Evolutionary conservation across 2,888 invertebrate species (phyloP), one percentile per base, ranked within the genome.

Genomic region (Rhingia campestris): DNA sequence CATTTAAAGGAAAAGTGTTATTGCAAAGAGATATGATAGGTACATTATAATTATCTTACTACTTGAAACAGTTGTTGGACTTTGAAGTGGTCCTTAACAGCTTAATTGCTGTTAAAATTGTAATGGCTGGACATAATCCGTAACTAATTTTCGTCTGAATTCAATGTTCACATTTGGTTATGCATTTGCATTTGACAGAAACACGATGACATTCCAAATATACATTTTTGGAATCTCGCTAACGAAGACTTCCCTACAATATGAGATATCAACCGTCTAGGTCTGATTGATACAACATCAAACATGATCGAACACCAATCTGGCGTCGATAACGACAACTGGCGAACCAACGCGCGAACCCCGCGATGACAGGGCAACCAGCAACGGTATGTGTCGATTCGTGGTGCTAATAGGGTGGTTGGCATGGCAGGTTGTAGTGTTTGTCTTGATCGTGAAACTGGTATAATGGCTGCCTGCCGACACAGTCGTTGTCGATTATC

Each of bases 401-500:
- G 77, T 77, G 56, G 43, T 73, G 77, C 63, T 58, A 59, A 58
- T 79, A 73, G 82, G 82, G 79, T 82, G 73, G 82, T 77, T 82
- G 73, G 77, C 35, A 45, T 73, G 69, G 67, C 73, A 73, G 79
- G 58, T 74, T 58, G 73, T 12, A 73, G 59, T 63, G 77, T 73
- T 22, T 22, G 22, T 22, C 22, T 22, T 79, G 79, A 63, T 74
- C 82, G 54, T 53, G 69, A 41, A 82, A 79, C 82, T 82, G 82
- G 82, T 82, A 82, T 82, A 82, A 79, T 82, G 69, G 69, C 79
- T 79, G 82, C 43, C 22, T 22, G 22, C 22, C 22, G 22, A 1
- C 22, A 22, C 22, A 22, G 22, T 2, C 22, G 22, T 2, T 22
- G 22, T 22, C 45, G 79, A 77, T 77, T 72, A 81, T 75, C 59